Conservation (phyloP, 2,797 vertebrate genomes). For the Cottoperca gobio region DNA sequence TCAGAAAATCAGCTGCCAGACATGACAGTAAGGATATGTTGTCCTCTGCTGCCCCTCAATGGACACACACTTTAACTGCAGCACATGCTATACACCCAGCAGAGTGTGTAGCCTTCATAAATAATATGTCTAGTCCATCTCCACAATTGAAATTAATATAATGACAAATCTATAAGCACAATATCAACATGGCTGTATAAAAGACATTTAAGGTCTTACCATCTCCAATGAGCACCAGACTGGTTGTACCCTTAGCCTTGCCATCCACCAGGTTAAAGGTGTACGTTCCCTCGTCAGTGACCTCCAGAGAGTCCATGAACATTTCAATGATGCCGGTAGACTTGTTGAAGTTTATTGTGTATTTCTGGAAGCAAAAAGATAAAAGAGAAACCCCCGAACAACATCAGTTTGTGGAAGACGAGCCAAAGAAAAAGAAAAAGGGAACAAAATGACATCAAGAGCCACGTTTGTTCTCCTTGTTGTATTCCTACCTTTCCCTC, state of each 20-base stretch:
- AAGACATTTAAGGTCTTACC: conserved; percentile 78
- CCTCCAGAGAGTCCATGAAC: conserved; percentile 95
- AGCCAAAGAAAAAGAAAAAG: neutral
- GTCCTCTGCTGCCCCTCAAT: conserved; percentile 80
- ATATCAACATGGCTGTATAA: neutral
- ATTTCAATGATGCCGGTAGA: conserved; percentile 94
- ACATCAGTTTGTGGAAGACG: neutral
- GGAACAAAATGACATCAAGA: neutral
- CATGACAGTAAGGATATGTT: conserved; percentile 22
- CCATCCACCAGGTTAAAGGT: conserved; percentile 97
- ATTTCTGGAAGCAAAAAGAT: conserved; percentile 89
- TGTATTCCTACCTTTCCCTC: conserved; percentile 87
- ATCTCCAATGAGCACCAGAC: conserved; percentile 95
- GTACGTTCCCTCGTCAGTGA: conserved; percentile 95
- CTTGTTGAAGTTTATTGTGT: conserved; percentile 93
- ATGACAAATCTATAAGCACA: neutral
- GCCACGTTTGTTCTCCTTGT: too few species aligned
- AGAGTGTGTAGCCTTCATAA: neutral
- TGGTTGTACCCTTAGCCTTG: conserved; percentile 95
- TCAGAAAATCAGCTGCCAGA: neutral
- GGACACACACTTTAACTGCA: conserved; percentile 67
- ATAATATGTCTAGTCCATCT: neutral
- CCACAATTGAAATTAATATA: neutral
- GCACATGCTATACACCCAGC: neutral
- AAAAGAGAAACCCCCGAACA: neutral